phyloP scores from a whole-genome alignment of 2,888 invertebrate genomes.

The Eupithecia pulchellata region DNA sequence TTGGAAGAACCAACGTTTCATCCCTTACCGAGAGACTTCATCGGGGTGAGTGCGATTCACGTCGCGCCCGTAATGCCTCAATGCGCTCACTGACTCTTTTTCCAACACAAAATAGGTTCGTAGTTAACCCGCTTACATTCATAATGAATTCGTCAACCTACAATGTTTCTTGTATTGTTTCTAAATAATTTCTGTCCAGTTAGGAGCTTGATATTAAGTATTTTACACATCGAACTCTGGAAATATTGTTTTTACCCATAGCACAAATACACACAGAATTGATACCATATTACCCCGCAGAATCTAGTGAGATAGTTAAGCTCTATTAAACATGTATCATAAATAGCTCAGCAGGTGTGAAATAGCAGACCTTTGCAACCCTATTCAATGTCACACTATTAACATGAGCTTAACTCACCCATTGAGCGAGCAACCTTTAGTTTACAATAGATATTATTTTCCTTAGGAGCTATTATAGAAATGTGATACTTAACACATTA shows the following conservation, averaged over 20 bases:
- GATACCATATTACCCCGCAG: background rate
- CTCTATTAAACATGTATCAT: background rate
- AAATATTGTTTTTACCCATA: background rate
- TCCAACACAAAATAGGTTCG: too few relatives aligned
- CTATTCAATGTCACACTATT: constrained; percentile 41
- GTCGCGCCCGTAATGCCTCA: too few relatives aligned
- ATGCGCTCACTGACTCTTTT: too few relatives aligned
- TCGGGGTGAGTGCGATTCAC: too few relatives aligned
- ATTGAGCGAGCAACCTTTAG: constrained; percentile 34
- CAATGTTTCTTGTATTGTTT: background rate
- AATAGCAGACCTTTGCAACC: constrained; percentile 47
- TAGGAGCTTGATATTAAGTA: background rate
- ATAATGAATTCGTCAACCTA: too few relatives aligned
- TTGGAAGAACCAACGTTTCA: too few relatives aligned
- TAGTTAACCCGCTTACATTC: too few relatives aligned
- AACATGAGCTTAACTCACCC: constrained; percentile 51
- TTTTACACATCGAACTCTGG: background rate
- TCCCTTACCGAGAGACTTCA: too few relatives aligned
- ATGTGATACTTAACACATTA: background rate
- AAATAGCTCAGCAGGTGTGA: constrained; percentile 1
- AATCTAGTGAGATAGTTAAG: background rate
- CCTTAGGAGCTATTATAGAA: background rate
- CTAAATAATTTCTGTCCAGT: background rate
- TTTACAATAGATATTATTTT: constrained; percentile 7
- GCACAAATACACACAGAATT: background rate